Conservation (phyloP, 2,797 vertebrate species). For the Coendou prehensilis region DNA sequence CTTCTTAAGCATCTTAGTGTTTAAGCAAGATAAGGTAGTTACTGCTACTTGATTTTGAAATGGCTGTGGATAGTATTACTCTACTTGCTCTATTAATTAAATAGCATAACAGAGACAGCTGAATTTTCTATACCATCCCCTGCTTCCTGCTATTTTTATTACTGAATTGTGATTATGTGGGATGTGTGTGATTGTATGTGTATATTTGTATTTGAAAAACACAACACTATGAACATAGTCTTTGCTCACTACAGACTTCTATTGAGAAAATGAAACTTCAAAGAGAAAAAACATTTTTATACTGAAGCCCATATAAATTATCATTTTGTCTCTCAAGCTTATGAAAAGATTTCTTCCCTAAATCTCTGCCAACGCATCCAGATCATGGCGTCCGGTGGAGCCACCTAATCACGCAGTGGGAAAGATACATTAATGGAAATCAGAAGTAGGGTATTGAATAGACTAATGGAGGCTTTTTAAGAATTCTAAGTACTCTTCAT, state of each 20-base stretch:
- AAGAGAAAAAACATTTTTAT: conserved; percentile 43
- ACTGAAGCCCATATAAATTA: conserved; percentile 47
- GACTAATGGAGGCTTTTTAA: conserved; percentile 79
- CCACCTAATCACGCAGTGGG: conserved; percentile 71
- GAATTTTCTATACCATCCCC: not conserved
- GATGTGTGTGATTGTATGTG: not conserved
- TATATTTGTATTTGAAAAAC: not conserved
- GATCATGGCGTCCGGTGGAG: conserved; percentile 66
- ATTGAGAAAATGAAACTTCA: conserved; percentile 60
- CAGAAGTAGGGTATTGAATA: conserved; percentile 69
- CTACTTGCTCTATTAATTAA: not conserved
- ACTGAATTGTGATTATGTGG: not conserved
- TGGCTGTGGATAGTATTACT: not conserved
- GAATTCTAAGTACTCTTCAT: conserved; percentile 81
- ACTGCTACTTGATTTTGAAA: conserved; percentile 8
- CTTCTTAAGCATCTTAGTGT: not conserved
- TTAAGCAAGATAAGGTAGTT: conserved; percentile 2
- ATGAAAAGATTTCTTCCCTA: conserved; percentile 65
- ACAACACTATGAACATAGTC: not conserved
- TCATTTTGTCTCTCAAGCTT: conserved; percentile 59
- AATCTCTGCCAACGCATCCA: conserved; percentile 41
- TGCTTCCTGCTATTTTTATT: not conserved
- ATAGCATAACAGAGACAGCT: not conserved
- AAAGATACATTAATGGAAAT: conserved; percentile 62
- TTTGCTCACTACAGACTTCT: conserved; percentile 66